phyloP scores from a whole-genome alignment of 1,140 invertebrate genomes.

The Drosophila parvula region DNA sequence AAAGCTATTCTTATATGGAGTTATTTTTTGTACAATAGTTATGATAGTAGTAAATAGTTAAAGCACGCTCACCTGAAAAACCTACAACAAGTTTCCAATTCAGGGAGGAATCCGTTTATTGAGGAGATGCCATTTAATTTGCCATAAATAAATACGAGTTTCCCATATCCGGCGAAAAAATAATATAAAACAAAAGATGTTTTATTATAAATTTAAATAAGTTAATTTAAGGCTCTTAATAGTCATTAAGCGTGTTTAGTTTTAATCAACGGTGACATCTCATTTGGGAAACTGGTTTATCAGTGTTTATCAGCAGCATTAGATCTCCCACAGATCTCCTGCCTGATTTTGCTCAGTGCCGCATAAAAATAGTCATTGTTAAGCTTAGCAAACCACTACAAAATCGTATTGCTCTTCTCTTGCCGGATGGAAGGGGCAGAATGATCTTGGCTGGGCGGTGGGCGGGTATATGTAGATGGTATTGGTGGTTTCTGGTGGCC shows the following conservation, averaged over 20 bases:
- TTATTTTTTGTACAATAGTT: no score
- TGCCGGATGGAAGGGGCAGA: background rate
- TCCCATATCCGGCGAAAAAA: conserved; percentile 18
- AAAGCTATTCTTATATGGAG: no score
- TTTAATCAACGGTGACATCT: conserved; percentile 35
- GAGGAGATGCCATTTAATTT: conserved; percentile 8
- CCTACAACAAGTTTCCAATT: conserved; percentile 3
- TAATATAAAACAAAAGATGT: conserved; percentile 20
- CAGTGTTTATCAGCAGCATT: background rate
- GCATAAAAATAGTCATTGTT: conserved; percentile 70
- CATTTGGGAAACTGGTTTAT: conserved; percentile 32
- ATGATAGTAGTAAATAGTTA: background rate
- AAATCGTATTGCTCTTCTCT: conserved; percentile 53
- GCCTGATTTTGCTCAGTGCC: conserved; percentile 37
- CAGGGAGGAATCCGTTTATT: conserved; percentile 6
- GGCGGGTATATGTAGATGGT: conserved; percentile 15
- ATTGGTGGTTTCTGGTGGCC: conserved; percentile 41
- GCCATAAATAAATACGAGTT: conserved; percentile 26
- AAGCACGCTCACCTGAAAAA: background rate
- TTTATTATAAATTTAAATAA: conserved; percentile 17
- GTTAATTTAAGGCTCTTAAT: conserved; percentile 33
- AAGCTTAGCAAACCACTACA: conserved; percentile 83
- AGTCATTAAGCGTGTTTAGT: conserved; percentile 40
- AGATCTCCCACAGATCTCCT: background rate
- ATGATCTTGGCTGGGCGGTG: conserved; percentile 8